A percentile compares a stretch with the other conserved stretches of the same genome.
phyloP scores from a whole-genome alignment of 2,113 vertebrate species.

The Sinocyclocheilus rhinocerous region DNA sequence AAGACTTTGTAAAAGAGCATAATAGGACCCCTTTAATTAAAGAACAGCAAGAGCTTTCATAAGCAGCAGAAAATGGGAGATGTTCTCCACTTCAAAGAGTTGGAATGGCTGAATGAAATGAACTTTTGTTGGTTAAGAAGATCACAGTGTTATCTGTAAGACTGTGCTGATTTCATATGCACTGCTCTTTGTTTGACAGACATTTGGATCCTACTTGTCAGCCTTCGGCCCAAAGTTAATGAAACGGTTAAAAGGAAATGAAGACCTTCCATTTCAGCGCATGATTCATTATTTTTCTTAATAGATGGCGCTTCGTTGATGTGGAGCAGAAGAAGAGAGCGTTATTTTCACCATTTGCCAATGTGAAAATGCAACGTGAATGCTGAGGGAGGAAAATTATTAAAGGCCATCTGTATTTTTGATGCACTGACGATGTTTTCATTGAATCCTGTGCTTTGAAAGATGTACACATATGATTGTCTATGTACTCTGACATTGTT shows the following conservation, averaged over 20 bases:
- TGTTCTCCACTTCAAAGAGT: constrained; percentile 28
- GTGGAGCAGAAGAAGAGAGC: background rate
- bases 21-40: background rate
- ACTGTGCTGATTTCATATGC: constrained; percentile 11
- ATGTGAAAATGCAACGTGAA: constrained; percentile 4
- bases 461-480: constrained; percentile 17
- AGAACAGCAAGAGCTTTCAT: background rate
- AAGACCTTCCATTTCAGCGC: constrained; percentile 24
- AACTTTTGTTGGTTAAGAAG: constrained; percentile 12
- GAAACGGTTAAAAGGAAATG: constrained; percentile 29
- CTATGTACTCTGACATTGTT: constrained; percentile 3
- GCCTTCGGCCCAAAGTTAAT: constrained; percentile 25
- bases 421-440: constrained; percentile 4
- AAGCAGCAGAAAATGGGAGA: background rate
- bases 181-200: constrained; percentile 1
- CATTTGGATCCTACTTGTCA: constrained; percentile 18
- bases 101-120: constrained; percentile 6
- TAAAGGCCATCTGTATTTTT: constrained; percentile 1
- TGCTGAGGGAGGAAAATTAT: background rate
- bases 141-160: constrained; percentile 27
- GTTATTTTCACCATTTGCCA: background rate
- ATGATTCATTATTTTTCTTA: constrained; percentile 40
- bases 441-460: constrained; percentile 3
- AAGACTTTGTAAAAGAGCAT: no score
- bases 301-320: constrained; percentile 20